These are phyloP conservation scores for Fringilla coelebs DNA, from an alignment of 2,797 vertebrate species.

Conservation along the genomic window DNA sequence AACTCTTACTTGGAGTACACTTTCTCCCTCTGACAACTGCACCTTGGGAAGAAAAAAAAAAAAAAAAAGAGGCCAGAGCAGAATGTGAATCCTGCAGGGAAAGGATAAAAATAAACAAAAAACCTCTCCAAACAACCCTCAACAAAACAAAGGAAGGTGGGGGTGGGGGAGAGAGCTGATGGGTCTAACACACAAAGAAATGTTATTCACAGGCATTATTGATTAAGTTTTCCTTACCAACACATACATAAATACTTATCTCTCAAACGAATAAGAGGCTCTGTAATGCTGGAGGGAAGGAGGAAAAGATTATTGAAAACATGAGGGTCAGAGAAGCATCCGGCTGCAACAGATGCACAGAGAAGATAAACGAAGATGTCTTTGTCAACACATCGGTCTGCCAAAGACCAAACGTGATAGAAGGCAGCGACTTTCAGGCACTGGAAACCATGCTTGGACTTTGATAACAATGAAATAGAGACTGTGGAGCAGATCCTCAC, in stretches of 20 bases:
- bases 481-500: not conserved
- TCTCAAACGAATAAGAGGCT: conserved; percentile 32
- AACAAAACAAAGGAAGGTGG: not conserved
- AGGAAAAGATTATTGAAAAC: conserved; percentile 55
- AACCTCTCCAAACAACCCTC: not conserved
- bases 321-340: conserved; percentile 54
- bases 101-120: not conserved
- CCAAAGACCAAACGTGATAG: conserved; percentile 13
- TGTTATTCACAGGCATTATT: conserved; percentile 37
- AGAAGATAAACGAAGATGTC: conserved; percentile 40
- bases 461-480: conserved; percentile 26
- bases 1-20: not conserved
- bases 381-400: conserved; percentile 21
- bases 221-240: conserved; percentile 40
- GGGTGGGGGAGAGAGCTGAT: not conserved
- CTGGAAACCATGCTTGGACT: not conserved
- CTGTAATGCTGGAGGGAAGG: conserved; percentile 8
- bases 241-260: conserved; percentile 38
- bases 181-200: conserved; percentile 12
- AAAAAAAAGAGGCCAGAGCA: not conserved
- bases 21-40: not conserved
- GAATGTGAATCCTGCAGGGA: not conserved
- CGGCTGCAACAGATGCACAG: conserved; percentile 9
- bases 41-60: not conserved
- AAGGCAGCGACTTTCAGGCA: not conserved